Evolutionary conservation across 2,888 invertebrate species (phyloP), one percentile per base, ranked within the genome.

Genomic region (Chrysina gloriosa): DNA sequence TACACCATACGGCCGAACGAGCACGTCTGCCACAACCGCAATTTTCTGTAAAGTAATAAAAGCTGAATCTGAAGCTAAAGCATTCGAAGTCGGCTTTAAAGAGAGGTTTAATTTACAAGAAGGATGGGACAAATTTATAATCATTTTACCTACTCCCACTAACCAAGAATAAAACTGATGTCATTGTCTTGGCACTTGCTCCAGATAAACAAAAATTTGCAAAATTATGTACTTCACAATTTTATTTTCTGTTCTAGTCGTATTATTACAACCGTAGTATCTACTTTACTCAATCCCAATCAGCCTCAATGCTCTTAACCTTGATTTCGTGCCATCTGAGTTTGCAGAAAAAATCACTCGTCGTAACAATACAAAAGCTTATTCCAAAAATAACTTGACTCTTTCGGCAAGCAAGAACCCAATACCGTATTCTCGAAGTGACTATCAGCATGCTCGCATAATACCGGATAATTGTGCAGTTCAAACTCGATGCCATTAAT

Each of bases 401-500:
- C 25, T 7, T 11, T 0, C 36, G 5, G 11, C n/a, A 36, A 14
- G 34, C n/a, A 19, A 54, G 21, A 34, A 54, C 9, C n/a, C 2
- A 36, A 19, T 23, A 11, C 36, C 9, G 56, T 36, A 21, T 36
- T 21, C 56, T 36, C 29, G 25, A 42, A 42, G 14, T 42, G 58
- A 9, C 25, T n/a, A n/a, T n/a, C 42, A 58, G 27, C 42, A 58
- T 42, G 42, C 42, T 58, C 23, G 34, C 23, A 58, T 42, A 58
- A 58, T 58, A 58, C 42, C 69, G 63, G 68, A 71, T 69, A 69
- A 70, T 50, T 71, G 73, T 69, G 70, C 72, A 72, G 70, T 68
- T 70, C 58, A 67, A 71, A 75, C 73, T 74, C 77, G 73, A 77
- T 77, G 79, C 80, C 81, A 81, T 81, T 81, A 81, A 81, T 81